phyloP scores from a whole-genome alignment of 2,797 vertebrate genomes.

The Tinamus major region DNA sequence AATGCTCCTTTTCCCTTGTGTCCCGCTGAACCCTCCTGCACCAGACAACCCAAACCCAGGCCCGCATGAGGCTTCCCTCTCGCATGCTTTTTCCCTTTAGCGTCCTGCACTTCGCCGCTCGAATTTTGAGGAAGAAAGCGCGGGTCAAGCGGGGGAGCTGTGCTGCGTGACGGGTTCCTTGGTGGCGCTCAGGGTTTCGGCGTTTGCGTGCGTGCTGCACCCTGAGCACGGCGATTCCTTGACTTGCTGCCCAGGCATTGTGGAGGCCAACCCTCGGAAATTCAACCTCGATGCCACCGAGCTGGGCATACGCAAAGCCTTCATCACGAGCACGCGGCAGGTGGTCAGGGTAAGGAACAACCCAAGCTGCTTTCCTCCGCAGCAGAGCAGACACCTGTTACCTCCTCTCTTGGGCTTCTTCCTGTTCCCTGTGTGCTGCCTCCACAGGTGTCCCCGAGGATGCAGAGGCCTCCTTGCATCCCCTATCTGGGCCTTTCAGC shows the following conservation, averaged over 20 bases:
- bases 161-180: not conserved
- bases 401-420: not conserved
- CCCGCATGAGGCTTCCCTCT: not conserved
- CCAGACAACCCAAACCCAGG: not conserved
- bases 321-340: slow-evolving; percentile 91
- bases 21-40: not conserved
- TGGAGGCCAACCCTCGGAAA: slow-evolving; percentile 97
- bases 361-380: not conserved
- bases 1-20: not conserved
- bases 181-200: accelerated
- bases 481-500: not conserved
- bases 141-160: not conserved
- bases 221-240: slow-evolving; percentile 10
- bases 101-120: not conserved
- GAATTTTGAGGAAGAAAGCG: not conserved
- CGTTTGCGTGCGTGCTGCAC: accelerated
- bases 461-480: not conserved
- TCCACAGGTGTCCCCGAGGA: not conserved
- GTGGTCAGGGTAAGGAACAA: slow-evolving; percentile 88
- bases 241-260: slow-evolving; percentile 84
- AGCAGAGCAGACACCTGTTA: not conserved
- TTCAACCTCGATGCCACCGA: slow-evolving; percentile 93
- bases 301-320: slow-evolving; percentile 92
- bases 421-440: accelerated
- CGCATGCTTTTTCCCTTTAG: accelerated